These are phyloP conservation scores for Acomys russatus DNA, from an alignment of 2,797 vertebrate genomes.

Conservation along the genomic window DNA sequence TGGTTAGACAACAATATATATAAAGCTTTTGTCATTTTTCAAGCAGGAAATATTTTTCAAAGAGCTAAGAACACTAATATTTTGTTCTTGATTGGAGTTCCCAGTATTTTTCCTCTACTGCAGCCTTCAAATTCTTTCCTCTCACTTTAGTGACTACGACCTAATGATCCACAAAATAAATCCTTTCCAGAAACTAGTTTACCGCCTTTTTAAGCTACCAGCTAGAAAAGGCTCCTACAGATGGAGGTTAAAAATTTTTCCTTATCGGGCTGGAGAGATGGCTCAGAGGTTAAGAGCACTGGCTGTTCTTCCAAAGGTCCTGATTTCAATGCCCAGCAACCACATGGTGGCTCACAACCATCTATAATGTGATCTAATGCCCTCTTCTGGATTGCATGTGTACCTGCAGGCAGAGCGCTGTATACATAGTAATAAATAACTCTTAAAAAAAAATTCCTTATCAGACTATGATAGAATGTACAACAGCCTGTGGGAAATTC, in stretches of 20 bases:
- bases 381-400: no score
- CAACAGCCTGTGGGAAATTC: background rate
- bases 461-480: background rate
- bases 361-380: no score
- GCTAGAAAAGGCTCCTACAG: background rate
- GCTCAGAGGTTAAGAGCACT: no score
- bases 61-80: background rate
- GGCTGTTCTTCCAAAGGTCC: no score
- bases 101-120: background rate
- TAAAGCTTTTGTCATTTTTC: background rate
- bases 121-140: background rate
- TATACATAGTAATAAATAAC: no score
- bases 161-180: background rate
- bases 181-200: background rate
- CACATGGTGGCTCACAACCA: no score
- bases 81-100: background rate
- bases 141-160: slow-evolving; percentile 2
- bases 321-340: no score
- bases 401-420: no score
- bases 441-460: no score
- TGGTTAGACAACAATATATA: background rate
- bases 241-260: background rate
- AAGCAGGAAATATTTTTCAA: background rate
- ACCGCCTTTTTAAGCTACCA: background rate
- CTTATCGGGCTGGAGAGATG: no score